Base-by-base conservation (phyloP, 1,140 invertebrate genomes). In the Drosophila gunungcola region DNA sequence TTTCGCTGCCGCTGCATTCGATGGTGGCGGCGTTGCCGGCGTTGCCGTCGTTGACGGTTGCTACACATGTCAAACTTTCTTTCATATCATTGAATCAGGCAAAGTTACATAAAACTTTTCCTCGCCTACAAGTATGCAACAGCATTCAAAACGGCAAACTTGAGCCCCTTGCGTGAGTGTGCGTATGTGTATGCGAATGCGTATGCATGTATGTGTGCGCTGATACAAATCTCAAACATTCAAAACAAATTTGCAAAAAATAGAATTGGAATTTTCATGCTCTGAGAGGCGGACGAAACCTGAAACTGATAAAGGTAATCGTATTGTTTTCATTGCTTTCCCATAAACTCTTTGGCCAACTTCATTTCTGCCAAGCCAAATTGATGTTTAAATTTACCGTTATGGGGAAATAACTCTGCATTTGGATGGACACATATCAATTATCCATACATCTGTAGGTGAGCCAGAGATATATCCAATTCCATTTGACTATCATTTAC, bases 61-160 rank as follows among this genome's bases (percentile, higher is more conserved):
- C 64, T 77, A 77, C 73, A 77, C 74, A 77, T 77, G 74, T 77
- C 74, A 77, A 77, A 77, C 74, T 77, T 77, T 77, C 73, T 69
- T 77, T 77, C 64, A 77, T 77, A 77, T 77, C 73, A 77, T 77
- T 77, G 73, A 77, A 77, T 77, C 73, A 77, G 73, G 51, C 49
- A 69, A 77, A 77, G 74, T 77, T 77, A 77, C 57, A 69, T 43
- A 69, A 77, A 77, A 77, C 74, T 77, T 77, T 77, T 65, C 48
- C 61, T 74, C 74, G 74, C 64, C 74, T 77, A 77, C 63, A 39
- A 68, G 53, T 51, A 76, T 75, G 73, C 72, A 75, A 60, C 72
- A 57, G 49, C 69, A 63, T 73, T 63, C 27, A 42, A 45, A 55
- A 63, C 16, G 64, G 43, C 13, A 43, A 68, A 72, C 63, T 72